Base-by-base conservation (phyloP, 1,140 invertebrate species). In the Melipona quadrifasciata region DNA sequence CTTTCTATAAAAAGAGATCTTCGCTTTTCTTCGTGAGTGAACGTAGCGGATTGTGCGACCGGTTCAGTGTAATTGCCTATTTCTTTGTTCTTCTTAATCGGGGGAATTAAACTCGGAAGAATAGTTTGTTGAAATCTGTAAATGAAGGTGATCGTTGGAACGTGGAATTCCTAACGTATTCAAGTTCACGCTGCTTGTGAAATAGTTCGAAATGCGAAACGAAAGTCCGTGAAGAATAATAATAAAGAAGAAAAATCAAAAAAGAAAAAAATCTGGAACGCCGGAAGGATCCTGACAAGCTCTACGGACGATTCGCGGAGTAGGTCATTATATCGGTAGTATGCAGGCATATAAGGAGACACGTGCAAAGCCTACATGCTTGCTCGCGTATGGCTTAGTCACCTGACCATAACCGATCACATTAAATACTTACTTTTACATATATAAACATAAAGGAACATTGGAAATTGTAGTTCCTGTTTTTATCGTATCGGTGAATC, bases 321-420 rank as follows among this genome's bases (percentile, higher is more conserved):
- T 93, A 92, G 92, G 92, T 92, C 91, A 93, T 93, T 87, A 90
- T 91, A 91, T 93, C 87, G 90, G 89, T 88, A 90, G 89, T 91
- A 91, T 91, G 92, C 88, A 90, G 85, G 80, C 89, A 89, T 90
- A 88, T 90, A 89, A 89, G 84, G 86, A 92, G 88, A 90, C 92
- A 93, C 92, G 92, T 93, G 91, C 90, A 84, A 90, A 93, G 90
- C 91, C 93, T 93, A 93, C 91, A 93, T 93, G 92, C 86, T 92
- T 93, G 92, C 92, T 93, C 91, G 91, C 89, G 91, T 93, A 92
- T 92, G 70, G 86, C 89, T 89, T 86, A 84, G 87, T 90, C 91
- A 92, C 86, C 91, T 91, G 86, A 91, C 87, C 92, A 91, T 91
- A 93, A 92, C 92, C 86, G 80, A 79, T 87, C 51, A 89, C 85